Evolutionary conservation across 2,113 vertebrate genomes (phyloP), one percentile per base, ranked within the genome.

Genomic region (Trachemys scripta): DNA sequence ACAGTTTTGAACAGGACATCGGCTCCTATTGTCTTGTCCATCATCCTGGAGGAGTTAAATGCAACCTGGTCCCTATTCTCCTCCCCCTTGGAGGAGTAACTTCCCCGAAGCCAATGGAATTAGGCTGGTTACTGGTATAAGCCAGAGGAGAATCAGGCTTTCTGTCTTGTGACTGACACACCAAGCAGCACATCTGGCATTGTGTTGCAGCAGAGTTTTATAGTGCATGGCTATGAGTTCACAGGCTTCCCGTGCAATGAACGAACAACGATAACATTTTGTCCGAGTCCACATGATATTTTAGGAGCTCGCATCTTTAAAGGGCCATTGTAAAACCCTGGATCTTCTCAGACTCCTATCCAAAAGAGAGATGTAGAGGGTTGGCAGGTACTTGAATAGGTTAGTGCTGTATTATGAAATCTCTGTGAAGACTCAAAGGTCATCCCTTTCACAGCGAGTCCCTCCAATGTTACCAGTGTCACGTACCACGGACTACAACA

Each of bases 381-480:
- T 82, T 94, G 96, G 2, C 72, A 38, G 92, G n/a, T 22, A 14
- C 72, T 42, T 59, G 87, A 84, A 17, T 89, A 95, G 96, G 93
- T 94, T 91, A 89, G 87, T 75, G 79, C 56, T 84, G 1, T 29
- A 1, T 82, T 79, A 10, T 6, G 54, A 86, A 53, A 80, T 69
- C 90, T 78, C 84, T 59, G 56, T 31, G 79, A 72, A 85, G 91
- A 65, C 92, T 85, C 90, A 95, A 89, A 97, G 94, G 94, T 97
- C 86, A 38, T n/a, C 86, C 87, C 25, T 45, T 87, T 90, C 92
- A 81, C 75, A 47, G 22, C 9, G 45, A 3, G 4, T 85, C 76
- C 82, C 72, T 87, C 80, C 57, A 90, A 89, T 24, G 82, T 38
- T 83, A 47, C 56, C 0, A 1, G 57, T 85, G 93, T 89, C 92